Evolutionary conservation across 2,113 vertebrate genomes (phyloP).

Genomic region (Charina bottae): DNA sequence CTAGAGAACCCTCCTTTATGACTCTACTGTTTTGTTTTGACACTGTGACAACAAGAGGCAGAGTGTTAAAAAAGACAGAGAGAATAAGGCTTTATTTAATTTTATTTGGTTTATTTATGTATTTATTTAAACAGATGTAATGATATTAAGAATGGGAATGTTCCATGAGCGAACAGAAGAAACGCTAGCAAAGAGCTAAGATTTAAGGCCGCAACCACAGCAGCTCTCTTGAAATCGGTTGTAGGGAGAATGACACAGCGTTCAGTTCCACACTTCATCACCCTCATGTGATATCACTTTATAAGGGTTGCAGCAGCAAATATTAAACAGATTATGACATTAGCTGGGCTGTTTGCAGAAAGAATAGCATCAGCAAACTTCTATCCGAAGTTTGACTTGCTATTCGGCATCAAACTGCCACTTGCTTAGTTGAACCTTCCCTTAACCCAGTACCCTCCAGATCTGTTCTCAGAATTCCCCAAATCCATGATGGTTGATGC

Average conservation of each 20-base stretch:
- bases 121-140: not conserved
- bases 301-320: not conserved
- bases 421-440: not conserved
- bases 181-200: not conserved
- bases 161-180: not conserved
- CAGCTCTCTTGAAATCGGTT: not conserved
- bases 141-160: not conserved
- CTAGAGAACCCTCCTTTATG: not conserved
- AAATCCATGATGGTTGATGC: not conserved
- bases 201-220: not conserved
- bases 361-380: not conserved
- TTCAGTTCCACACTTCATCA: constrained; percentile 6
- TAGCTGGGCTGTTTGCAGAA: not conserved
- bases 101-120: not conserved
- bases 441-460: not conserved
- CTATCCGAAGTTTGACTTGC: not conserved
- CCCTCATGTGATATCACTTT: not conserved
- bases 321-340: not conserved
- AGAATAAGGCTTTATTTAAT: not conserved
- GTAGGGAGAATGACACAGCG: not conserved
- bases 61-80: not conserved
- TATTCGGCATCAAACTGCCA: not conserved
- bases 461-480: not conserved
- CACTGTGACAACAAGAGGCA: not conserved
- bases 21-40: not conserved